Conservation (phyloP, 2,797 vertebrate species). For the Poecile montanus region DNA sequence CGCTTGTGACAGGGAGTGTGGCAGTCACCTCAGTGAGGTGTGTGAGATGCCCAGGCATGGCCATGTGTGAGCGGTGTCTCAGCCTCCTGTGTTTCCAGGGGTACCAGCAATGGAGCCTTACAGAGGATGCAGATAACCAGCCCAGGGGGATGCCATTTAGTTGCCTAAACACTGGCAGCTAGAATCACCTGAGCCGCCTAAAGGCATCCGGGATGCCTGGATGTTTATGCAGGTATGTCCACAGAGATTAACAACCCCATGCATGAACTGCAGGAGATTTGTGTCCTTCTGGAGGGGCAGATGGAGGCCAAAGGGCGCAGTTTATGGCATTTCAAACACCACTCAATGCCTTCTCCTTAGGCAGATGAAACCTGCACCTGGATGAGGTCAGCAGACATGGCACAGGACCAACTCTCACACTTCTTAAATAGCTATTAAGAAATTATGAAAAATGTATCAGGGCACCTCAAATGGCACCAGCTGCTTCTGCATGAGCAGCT, state of each 20-base stretch:
- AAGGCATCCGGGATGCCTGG: background rate
- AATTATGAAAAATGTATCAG: background rate
- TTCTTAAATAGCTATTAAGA: background rate
- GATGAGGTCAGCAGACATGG: background rate
- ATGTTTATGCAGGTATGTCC: background rate
- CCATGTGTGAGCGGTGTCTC: background rate
- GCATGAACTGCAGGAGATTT: background rate
- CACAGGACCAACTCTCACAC: background rate
- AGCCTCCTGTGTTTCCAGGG: background rate
- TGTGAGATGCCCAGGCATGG: accelerated
- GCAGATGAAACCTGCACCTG: background rate
- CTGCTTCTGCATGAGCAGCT: background rate
- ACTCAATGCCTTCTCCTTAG: background rate
- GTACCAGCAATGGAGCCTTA: background rate
- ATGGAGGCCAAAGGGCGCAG: background rate
- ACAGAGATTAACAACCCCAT: background rate
- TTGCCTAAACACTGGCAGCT: background rate
- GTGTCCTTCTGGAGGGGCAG: background rate
- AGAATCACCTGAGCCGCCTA: background rate
- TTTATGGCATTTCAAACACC: background rate
- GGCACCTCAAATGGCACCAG: background rate
- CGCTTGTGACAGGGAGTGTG: background rate
- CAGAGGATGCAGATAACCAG: background rate
- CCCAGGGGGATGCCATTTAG: background rate
- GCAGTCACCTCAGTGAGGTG: background rate